A percentile compares a stretch with the other conserved stretches of the same genome.
phyloP scores from a whole-genome alignment of 2,888 invertebrate genomes.

The Hirtodrosophila cameraria region DNA sequence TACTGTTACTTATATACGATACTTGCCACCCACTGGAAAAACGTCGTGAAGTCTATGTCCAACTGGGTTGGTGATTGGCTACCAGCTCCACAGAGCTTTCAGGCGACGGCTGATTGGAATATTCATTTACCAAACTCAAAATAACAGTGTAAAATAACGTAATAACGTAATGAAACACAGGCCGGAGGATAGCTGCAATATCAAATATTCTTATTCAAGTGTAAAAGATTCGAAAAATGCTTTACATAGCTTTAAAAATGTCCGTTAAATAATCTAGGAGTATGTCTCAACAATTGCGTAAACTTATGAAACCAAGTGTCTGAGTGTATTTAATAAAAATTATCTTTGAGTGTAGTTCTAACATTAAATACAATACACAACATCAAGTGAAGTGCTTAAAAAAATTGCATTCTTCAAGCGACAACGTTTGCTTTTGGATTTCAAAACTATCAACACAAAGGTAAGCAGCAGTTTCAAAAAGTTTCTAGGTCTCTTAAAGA shows the following conservation, averaged over 20 bases:
- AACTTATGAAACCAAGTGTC: slow-evolving; percentile 42
- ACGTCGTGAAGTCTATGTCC: slow-evolving; percentile 29
- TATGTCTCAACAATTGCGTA: slow-evolving; percentile 33
- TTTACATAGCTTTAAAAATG: slow-evolving; percentile 30
- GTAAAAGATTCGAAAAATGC: slow-evolving; percentile 6
- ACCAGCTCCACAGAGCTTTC: slow-evolving; percentile 25
- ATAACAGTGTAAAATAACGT: slow-evolving; percentile 9
- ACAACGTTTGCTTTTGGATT: slow-evolving; percentile 48
- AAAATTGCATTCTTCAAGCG: slow-evolving; percentile 1
- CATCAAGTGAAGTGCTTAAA: slow-evolving; percentile 41
- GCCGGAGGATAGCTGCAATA: slow-evolving; percentile 38
- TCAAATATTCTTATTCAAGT: slow-evolving; percentile 1
- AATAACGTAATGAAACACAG: slow-evolving; percentile 19
- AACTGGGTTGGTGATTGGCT: slow-evolving; percentile 35
- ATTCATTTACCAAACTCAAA: slow-evolving; percentile 5
- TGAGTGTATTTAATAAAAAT: slow-evolving; percentile 35
- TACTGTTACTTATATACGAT: no score
- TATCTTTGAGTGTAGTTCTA: slow-evolving; percentile 31
- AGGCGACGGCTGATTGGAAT: slow-evolving; percentile 39
- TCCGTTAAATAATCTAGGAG: slow-evolving; percentile 40
- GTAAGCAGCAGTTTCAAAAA: slow-evolving; percentile 35
- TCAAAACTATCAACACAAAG: slow-evolving; percentile 22
- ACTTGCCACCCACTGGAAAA: slow-evolving; percentile 15
- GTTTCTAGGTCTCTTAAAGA: no score
- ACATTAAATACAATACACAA: slow-evolving; percentile 53